Base-by-base conservation (phyloP, 1,140 invertebrate species). In the Thaumetopoea pityocampa region DNA sequence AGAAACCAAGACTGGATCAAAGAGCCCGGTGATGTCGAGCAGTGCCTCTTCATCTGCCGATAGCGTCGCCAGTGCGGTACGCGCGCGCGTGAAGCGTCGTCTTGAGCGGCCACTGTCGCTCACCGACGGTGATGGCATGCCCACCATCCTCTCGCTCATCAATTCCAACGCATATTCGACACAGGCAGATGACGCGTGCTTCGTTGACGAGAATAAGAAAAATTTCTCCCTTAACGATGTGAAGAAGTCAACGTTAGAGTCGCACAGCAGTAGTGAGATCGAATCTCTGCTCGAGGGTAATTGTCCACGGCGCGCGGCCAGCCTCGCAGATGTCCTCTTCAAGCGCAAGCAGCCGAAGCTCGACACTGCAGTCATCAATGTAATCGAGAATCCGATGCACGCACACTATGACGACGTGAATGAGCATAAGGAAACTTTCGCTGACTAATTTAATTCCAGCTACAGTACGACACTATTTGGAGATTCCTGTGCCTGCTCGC, bases 351-450 rank as follows among this genome's bases (percentile, higher is more conserved):
- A 43, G n/a, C 19, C 33, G 1, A 43, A 38, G 18, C 16, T 38
- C 0, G 45, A 55, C 19, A 34, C 32, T 9, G 11, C 51, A 0
- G 19, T 52, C 0, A 51, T 74, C 5, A 62, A 67, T 22, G 62
- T 80, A 9, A 74, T 76, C 8, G 72, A 70, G 12, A 77, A 77
- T 27, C 72, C 76, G 0, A 76, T 80, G 72, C 64, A 74, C 33
- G 51, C 51, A n/a, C n/a, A n/a, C n/a, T n/a, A n/a, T n/a, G n/a
- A n/a, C n/a, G n/a, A n/a, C n/a, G n/a, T n/a, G n/a, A n/a, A n/a
- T n/a, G n/a, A n/a, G n/a, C n/a, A n/a, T n/a, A n/a, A n/a, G n/a
- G n/a, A n/a, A n/a, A n/a, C n/a, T n/a, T n/a, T n/a, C n/a, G n/a
- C n/a, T n/a, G n/a, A n/a, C n/a, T n/a, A n/a, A n/a, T n/a, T n/a